phyloP scores from a whole-genome alignment of 2,113 vertebrate species.

The Hippoglossus stenolepis region DNA sequence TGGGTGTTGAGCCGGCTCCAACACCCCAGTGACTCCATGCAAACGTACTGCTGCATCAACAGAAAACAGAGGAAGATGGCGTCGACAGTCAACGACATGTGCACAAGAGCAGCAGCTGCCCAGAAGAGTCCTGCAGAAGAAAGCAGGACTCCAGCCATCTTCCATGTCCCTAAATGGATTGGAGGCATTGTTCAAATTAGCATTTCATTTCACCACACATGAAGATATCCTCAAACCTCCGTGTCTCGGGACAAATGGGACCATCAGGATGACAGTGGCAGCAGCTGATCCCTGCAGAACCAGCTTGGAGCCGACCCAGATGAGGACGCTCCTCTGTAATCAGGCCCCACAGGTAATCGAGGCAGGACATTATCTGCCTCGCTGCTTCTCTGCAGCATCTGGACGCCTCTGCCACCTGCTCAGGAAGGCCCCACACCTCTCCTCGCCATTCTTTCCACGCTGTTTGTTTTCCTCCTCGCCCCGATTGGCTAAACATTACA shows the following conservation, averaged over 20 bases:
- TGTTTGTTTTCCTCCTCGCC: slow-evolving; percentile 40
- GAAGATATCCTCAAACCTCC: slow-evolving; percentile 24
- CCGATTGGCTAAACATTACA: slow-evolving; percentile 46
- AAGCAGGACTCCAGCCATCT: neutral
- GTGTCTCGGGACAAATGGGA: slow-evolving; percentile 46
- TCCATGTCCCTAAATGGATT: slow-evolving; percentile 5
- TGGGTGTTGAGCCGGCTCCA: neutral
- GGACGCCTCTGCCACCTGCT: slow-evolving; percentile 67
- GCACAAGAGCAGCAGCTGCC: neutral
- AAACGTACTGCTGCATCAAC: neutral
- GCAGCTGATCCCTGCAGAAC: slow-evolving; percentile 60
- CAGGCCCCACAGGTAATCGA: slow-evolving; percentile 71
- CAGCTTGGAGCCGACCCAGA: slow-evolving; percentile 62
- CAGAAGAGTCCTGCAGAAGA: no score
- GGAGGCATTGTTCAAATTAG: slow-evolving; percentile 3
- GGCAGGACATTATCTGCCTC: slow-evolving; percentile 69
- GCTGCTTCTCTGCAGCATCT: slow-evolving; percentile 64
- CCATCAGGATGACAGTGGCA: slow-evolving; percentile 39
- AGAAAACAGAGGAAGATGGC: neutral
- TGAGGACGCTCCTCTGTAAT: slow-evolving; percentile 66
- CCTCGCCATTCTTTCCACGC: slow-evolving; percentile 21
- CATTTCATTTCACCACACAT: slow-evolving; percentile 30
- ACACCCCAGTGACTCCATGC: slow-evolving; percentile 16
- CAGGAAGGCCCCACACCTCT: slow-evolving; percentile 43
- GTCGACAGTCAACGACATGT: neutral